Conservation (phyloP, 2,113 vertebrate species). For the Phoenicopterus ruber region DNA sequence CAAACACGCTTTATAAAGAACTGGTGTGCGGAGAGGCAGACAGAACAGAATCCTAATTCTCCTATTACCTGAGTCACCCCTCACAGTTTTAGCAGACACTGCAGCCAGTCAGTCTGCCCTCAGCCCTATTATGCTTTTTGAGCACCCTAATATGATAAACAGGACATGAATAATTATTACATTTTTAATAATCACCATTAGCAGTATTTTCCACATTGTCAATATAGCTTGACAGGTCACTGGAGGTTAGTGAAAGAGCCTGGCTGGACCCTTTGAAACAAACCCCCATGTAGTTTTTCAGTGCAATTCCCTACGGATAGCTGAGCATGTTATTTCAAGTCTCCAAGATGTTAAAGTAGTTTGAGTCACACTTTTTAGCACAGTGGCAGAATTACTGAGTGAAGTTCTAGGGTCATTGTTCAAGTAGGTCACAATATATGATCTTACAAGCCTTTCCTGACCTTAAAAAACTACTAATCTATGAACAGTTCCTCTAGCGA, state of each 20-base stretch:
- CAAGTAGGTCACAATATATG: neutral
- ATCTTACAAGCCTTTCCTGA: neutral
- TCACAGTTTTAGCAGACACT: neutral
- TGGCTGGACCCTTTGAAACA: neutral
- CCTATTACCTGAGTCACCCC: neutral
- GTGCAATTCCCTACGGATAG: neutral
- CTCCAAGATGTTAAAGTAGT: neutral
- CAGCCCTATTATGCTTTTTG: neutral
- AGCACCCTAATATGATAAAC: neutral
- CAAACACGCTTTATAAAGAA: neutral
- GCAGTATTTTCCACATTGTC: neutral
- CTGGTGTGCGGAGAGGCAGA: neutral
- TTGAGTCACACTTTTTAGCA: neutral
- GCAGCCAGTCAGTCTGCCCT: neutral
- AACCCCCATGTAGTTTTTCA: neutral
- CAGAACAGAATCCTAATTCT: neutral
- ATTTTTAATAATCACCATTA: neutral
- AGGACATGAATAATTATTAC: neutral
- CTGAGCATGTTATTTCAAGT: neutral
- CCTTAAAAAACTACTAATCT: neutral
- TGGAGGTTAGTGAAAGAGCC: neutral
- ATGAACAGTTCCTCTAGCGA: neutral
- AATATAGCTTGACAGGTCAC: neutral
- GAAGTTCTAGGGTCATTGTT: neutral
- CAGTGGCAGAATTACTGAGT: neutral